Base-by-base conservation (phyloP, 2,113 vertebrate genomes). In the Beaufortia kweichowensis region DNA sequence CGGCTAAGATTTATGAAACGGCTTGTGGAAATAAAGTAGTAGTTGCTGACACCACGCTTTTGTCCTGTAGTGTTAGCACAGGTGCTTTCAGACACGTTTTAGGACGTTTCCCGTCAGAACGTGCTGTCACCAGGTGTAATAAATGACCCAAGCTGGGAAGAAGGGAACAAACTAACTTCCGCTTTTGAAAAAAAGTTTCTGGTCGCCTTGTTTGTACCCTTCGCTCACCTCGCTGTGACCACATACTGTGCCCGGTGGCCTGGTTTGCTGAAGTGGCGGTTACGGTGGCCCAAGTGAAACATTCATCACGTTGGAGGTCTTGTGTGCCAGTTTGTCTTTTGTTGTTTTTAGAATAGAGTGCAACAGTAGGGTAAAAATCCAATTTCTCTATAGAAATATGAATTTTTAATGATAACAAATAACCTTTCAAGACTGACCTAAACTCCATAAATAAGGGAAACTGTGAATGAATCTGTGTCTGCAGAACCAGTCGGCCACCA, bases 1-100 rank as follows among this genome's bases (percentile, higher is more conserved):
- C 46, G 59, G 53, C 39, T 31, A n/a, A 76, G 79, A 82, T 77
- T 85, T 79, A 82, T 76, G 75, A 57, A 71, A 31, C 26, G 23
- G 55, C 65, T 68, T 50, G 29, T 17, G 21, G 3, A 46, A 33
- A 59, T 24, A 11, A 69, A 23, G 29, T 14, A 24, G 41, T 48
- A 65, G 48, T 55, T 64, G 77, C 77, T 78, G 84, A 77, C 56
- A 61, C 24, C 31, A 74, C 57, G 24, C 14, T 81, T 77, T 69
- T 29, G 68, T 81, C 53, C 26, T 11, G 55, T n/a, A 6, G 66
- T 46, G 9, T 21, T 29, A n/a, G 24, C 12, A 12, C 61, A 17
- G 75, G 24, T 61, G 56, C 65, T 59, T 65, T 75, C 62, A 72
- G 62, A 56, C 5, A 48, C 41, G 73, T 74, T 77, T 74, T 73